Percentiles rank a stretch among this genome's conserved stretches.
phyloP scores from a whole-genome alignment of 2,113 vertebrate species.

The Spea bombifrons region DNA sequence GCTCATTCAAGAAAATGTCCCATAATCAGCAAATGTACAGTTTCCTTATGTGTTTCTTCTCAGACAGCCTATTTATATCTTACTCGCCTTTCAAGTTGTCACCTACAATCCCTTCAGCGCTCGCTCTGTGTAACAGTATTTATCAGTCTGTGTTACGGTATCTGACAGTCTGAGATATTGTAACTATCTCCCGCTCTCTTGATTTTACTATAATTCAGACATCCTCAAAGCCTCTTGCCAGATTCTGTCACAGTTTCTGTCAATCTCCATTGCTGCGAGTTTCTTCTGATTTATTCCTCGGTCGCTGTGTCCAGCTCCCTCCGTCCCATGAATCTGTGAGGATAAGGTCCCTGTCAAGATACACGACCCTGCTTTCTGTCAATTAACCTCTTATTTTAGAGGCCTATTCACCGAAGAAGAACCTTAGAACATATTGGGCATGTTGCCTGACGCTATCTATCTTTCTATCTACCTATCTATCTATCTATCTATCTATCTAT shows the following conservation, averaged over 20 bases:
- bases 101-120: constrained; percentile 18
- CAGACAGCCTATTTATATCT: constrained; percentile 15
- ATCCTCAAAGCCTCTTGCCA: constrained; percentile 32
- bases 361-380: neutral
- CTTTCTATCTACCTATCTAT: too few species aligned
- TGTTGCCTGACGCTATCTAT: too few species aligned
- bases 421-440: too few species aligned
- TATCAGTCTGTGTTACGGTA: constrained; percentile 39
- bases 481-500: too few species aligned
- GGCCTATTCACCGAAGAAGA: neutral
- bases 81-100: constrained; percentile 6
- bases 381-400: neutral
- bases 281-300: constrained; percentile 17
- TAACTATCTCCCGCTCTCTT: constrained; percentile 20
- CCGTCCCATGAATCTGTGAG: constrained; percentile 16
- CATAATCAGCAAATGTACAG: constrained; percentile 1
- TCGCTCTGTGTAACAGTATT: constrained; percentile 31
- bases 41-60: neutral
- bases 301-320: constrained; percentile 7
- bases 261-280: constrained; percentile 28
- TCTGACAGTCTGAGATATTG: constrained; percentile 44
- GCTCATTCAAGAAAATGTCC: neutral
- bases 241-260: constrained; percentile 27
- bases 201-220: constrained; percentile 42
- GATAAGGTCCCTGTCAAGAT: constrained; percentile 20